Conservation (phyloP, 2,888 invertebrate species). For the Portevinia maculata region DNA sequence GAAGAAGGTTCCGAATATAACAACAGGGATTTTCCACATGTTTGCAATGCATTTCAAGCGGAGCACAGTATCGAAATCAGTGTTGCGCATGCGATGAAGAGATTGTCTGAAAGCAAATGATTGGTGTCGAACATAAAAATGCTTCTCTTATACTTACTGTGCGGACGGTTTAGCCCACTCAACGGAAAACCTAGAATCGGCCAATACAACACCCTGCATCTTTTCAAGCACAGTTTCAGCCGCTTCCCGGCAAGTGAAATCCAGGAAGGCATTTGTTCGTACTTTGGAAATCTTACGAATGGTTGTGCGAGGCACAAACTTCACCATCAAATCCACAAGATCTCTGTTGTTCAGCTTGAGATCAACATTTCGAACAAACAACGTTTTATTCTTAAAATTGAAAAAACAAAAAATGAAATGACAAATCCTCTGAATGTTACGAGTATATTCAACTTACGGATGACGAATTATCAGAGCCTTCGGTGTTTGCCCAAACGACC, state of each 20-base stretch:
- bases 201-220: constrained; percentile 75
- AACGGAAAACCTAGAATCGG: constrained; percentile 75
- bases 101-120: constrained; percentile 75
- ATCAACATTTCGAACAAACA: constrained; percentile 78
- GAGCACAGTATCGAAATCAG: constrained; percentile 78
- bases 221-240: constrained; percentile 76
- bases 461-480: neutral
- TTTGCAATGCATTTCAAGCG: constrained; percentile 79
- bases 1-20: constrained; percentile 78
- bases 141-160: constrained; percentile 74
- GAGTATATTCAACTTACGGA: constrained; percentile 52
- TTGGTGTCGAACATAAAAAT: neutral
- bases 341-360: constrained; percentile 77
- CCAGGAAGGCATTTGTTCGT: constrained; percentile 78
- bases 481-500: constrained; percentile 78
- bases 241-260: constrained; percentile 76
- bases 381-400: constrained; percentile 76
- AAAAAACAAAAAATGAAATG: constrained; percentile 21
- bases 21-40: constrained; percentile 77
- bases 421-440: neutral
- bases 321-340: constrained; percentile 75
- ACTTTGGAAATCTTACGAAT: constrained; percentile 78
- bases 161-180: constrained; percentile 79
- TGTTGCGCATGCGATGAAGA: constrained; percentile 76
- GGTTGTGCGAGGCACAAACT: constrained; percentile 75